Percentiles rank a stretch among this genome's conserved stretches.
Evolutionary conservation across 2,113 vertebrate genomes (phyloP).

Genomic region (Octodon degus): DNA sequence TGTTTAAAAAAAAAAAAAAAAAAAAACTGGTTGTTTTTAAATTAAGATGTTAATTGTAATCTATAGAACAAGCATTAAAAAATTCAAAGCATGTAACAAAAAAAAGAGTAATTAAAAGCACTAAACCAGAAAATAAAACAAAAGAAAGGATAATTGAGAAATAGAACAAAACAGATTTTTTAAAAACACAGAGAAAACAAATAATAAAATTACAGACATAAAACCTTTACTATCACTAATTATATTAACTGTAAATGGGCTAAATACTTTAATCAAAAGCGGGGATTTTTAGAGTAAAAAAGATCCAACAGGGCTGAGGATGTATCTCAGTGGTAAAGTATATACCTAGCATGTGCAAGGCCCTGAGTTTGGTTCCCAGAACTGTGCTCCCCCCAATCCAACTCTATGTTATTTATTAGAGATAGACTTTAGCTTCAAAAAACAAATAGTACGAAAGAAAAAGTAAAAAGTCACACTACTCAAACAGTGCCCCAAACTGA

Average conservation of each 20-base stretch:
- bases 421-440: background rate
- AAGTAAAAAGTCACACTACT: background rate
- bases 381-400: background rate
- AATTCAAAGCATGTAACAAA: slow-evolving; percentile 44
- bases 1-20: background rate
- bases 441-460: background rate
- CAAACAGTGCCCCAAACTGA: background rate
- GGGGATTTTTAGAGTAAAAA: background rate
- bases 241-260: background rate
- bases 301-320: background rate
- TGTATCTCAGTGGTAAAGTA: background rate
- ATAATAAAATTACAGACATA: background rate
- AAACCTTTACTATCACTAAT: background rate
- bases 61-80: background rate
- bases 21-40: background rate
- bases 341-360: background rate
- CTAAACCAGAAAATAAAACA: slow-evolving; percentile 15
- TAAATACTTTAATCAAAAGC: background rate
- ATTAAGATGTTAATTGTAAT: slow-evolving; percentile 26
- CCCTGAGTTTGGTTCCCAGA: background rate
- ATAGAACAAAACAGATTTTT: background rate
- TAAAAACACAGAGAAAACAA: slow-evolving; percentile 30
- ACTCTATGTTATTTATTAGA: background rate
- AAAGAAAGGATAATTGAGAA: slow-evolving; percentile 41
- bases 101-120: no score